These are phyloP conservation scores for Leptopilina clavipes DNA, from an alignment of 1,140 invertebrate species.

Conservation along the genomic window DNA sequence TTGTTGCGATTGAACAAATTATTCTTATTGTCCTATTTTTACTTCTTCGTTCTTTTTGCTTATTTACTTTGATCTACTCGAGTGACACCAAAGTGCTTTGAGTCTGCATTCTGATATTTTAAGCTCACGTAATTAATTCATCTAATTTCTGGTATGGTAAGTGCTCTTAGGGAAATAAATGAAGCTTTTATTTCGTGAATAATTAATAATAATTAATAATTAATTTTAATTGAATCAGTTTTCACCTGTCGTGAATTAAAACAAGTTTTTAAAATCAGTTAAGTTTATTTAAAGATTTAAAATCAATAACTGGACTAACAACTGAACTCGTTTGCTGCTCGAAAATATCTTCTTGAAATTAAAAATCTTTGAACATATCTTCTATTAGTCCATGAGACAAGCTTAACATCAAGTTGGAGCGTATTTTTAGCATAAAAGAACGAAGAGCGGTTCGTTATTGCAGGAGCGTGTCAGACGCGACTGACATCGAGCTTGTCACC, in stretches of 20 bases:
- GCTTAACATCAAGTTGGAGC: neutral
- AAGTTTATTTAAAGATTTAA: too few species aligned
- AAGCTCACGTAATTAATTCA: neutral
- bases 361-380: too few species aligned
- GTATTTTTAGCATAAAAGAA: conserved; percentile 48
- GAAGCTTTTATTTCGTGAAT: neutral
- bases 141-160: neutral
- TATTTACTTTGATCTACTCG: neutral
- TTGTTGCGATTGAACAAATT: conserved; percentile 65
- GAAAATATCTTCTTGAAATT: too few species aligned
- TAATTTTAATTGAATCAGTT: too few species aligned
- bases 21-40: conserved; percentile 64
- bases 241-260: too few species aligned
- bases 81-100: neutral
- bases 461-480: conserved; percentile 60
- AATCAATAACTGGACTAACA: too few species aligned
- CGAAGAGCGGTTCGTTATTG: conserved; percentile 63
- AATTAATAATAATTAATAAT: neutral
- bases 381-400: conserved; percentile 1
- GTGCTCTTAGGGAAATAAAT: neutral
- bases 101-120: neutral
- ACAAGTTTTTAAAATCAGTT: too few species aligned
- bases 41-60: conserved; percentile 49
- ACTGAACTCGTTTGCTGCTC: too few species aligned
- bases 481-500: conserved; percentile 51